Evolutionary conservation across 30 jellyfish, hydroid and myxozoan genomes (phyloP), one percentile per base, ranked within the genome.

Genomic region (Aurelia sp.): DNA sequence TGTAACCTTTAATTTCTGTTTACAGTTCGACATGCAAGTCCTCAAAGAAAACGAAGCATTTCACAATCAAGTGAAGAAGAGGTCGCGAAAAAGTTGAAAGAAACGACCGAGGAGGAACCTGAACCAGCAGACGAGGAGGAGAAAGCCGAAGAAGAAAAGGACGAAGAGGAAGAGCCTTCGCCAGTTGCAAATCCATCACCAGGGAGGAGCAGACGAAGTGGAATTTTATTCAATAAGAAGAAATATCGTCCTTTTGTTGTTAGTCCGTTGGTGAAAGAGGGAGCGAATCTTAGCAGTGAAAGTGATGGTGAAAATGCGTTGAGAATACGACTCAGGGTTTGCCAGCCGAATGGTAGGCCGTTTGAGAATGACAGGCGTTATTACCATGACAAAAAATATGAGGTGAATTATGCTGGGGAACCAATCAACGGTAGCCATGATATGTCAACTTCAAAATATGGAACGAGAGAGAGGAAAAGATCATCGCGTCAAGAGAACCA

Each of bases 131-230:
- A n/a, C 4, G 23, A 17, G 22, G 30, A 19, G 23, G 67, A 71
- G 47, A 62, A 83, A 71, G 18, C 73, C 3, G 84, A 68, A 37
- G 74, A 85, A 8, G 88, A 74, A 11, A 61, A 59, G 40, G 81
- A 47, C 37, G 73, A 27, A 47, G 70, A 27, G 44, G 50, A 66
- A 57, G 82, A 55, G 17, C 76, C 79, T 6, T 78, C 62, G 20
- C 78, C 91, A 16, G 33, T 76, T 12, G 64, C 69, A 35, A 95
- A 95, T 69, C 98, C 99, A 10, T 89, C 97, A 11, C 99, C 99
- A 10, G 99, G 99, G 13, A 87, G 99, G 41, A 95, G 94, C 79
- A 78, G 99, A 47, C 86, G 99, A 11, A 95, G 99, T 68, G 98
- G 98, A 17, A 87, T 95, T 4, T 80, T 95, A n/a, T 95, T 95